Conservation (phyloP, 2,113 vertebrate species). For the Proteles cristata region DNA sequence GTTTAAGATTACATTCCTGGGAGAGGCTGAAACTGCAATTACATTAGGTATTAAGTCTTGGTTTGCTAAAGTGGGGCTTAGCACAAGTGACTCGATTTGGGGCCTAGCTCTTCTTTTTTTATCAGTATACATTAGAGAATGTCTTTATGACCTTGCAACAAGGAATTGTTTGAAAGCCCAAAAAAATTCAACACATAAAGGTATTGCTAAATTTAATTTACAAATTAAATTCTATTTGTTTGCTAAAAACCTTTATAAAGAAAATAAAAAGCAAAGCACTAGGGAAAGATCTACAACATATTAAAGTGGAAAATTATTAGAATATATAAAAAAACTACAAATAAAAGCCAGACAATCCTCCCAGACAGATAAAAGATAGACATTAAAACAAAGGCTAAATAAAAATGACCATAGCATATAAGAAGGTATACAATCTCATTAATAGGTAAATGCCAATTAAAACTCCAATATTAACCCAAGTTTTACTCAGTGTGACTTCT, state of each 20-base stretch:
- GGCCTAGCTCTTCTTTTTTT: neutral
- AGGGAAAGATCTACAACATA: neutral
- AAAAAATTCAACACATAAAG: neutral
- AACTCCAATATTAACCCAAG: neutral
- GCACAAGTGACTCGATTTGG: neutral
- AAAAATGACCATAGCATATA: slow-evolving; percentile 3
- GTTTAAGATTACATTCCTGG: neutral
- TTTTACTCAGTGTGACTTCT: slow-evolving; percentile 6
- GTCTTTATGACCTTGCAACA: neutral
- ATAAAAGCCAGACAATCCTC: neutral
- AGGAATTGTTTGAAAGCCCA: neutral
- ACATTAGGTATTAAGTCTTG: neutral
- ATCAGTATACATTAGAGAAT: neutral
- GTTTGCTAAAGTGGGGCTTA: neutral
- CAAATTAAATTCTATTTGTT: slow-evolving; percentile 17
- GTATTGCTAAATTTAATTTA: neutral
- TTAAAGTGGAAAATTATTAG: slow-evolving; percentile 17
- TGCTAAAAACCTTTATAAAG: neutral
- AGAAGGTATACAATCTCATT: neutral
- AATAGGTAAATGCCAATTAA: neutral
- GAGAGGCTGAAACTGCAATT: neutral
- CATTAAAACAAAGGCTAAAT: slow-evolving; percentile 6
- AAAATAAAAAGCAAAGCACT: neutral
- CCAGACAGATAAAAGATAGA: neutral
- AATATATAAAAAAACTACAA: neutral